Evolutionary conservation across 2,888 invertebrate genomes (phyloP), one percentile per base, ranked within the genome.

Genomic region (Leptarthrus brevirostris): DNA sequence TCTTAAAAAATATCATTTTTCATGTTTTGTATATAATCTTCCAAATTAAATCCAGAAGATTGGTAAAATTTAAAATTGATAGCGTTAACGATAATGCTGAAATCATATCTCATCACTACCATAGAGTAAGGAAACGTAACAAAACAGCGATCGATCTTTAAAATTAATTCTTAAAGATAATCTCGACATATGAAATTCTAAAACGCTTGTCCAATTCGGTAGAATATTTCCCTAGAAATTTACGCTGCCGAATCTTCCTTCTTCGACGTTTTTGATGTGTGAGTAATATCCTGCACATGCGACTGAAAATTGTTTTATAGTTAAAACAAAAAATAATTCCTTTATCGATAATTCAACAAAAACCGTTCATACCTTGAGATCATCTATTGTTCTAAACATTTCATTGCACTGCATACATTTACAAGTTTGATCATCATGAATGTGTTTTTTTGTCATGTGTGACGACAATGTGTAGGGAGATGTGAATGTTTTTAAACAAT

Each of bases 341-440:
- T 30, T 30, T 30, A 30, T 6, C 30, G 1, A 30, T 56, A 30
- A 56, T 14, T 14, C 10, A 34, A 20, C 6, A 40, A 61, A 20
- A 20, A 3, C 6, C 2, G 10, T n/a, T n/a, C 26, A 34, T 70
- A 70, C 87, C 83, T 89, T 89, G 75, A 90, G 83, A 77, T 87
- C 87, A 0, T 89, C 89, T 2, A 89, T 87, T 75, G 87, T 87
- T 76, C 87, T 87, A 82, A 89, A 90, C 54, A 88, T 86, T 79
- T 88, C 88, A 14, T 86, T 84, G 79, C 90, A 90, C 64, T 86
- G 87, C 2, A 87, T 85, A 79, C 90, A 90, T 64, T 88, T 84
- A 76, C 79, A 84, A 58, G 80, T 79, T 8, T 72, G 75, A 14
- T 81, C 87, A 83, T 81, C 80, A 34, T 81, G 81, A 4, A 81